Conservation (phyloP, 2,888 invertebrate genomes). For the Platycnemis pennipes region DNA sequence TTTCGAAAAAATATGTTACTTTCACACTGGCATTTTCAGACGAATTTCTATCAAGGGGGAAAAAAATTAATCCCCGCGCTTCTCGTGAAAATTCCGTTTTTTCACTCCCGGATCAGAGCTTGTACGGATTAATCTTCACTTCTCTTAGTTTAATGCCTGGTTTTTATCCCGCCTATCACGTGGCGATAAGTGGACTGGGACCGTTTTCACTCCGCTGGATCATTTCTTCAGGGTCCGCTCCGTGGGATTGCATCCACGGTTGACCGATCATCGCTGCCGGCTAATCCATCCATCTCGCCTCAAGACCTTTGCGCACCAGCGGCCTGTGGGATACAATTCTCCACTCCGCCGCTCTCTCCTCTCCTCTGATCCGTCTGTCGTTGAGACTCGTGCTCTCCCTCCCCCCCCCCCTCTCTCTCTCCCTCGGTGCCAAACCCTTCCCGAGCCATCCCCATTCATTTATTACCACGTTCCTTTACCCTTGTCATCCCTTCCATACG, state of each 20-base stretch:
- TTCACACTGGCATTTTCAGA: too few species aligned
- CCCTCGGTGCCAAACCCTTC: neutral
- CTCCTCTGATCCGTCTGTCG: neutral
- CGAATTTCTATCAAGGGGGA: too few species aligned
- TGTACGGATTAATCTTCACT: neutral
- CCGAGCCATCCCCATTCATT: conserved; percentile 44
- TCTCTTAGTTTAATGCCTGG: neutral
- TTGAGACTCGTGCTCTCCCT: neutral
- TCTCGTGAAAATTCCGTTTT: neutral
- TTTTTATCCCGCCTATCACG: neutral
- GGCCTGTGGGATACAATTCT: conserved; percentile 39
- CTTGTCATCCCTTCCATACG: conserved; percentile 25
- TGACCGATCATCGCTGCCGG: conserved; percentile 6
- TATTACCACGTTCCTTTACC: conserved; percentile 35
- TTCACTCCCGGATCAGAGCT: too few species aligned
- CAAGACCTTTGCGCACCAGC: conserved; percentile 16
- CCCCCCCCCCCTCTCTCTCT: neutral
- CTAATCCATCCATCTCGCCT: conserved; percentile 21
- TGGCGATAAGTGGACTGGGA: neutral
- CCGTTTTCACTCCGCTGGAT: conserved; percentile 17
- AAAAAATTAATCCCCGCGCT: neutral
- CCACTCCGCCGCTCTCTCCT: neutral
- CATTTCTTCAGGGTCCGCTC: neutral
- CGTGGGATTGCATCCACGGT: conserved; percentile 11
- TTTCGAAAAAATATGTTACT: too few species aligned